Conservation (phyloP, 1,140 invertebrate species). For the Argopecten irradians region DNA sequence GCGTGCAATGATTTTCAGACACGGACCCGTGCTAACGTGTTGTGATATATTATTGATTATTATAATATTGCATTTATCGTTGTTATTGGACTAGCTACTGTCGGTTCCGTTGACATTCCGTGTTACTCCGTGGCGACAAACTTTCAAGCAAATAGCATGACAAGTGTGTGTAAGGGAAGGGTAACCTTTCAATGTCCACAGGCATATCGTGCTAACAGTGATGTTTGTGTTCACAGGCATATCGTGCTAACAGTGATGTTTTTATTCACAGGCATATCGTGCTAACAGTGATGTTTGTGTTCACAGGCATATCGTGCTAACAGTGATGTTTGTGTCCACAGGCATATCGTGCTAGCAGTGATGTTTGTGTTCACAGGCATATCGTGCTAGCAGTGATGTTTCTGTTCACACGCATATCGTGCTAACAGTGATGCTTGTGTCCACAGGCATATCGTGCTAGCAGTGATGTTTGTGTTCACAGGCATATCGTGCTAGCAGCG, state of each 20-base stretch:
- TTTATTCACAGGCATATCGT: not conserved
- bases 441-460: no score
- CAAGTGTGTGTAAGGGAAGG: not conserved
- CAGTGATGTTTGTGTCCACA: no score
- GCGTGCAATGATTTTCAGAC: not conserved
- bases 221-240: not conserved
- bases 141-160: not conserved
- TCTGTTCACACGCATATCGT: no score
- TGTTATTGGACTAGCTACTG: not conserved
- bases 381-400: no score
- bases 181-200: not conserved
- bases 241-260: not conserved
- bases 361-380: no score
- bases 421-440: no score
- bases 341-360: no score
- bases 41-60: slow-evolving; percentile 13
- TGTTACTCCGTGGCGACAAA: not conserved
- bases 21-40: not conserved
- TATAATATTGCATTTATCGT: slow-evolving; percentile 5
- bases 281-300: not conserved
- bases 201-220: not conserved
- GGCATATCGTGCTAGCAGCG: no score
- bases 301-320: not conserved
- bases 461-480: no score
- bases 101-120: not conserved